These are phyloP conservation scores for Paramisgurnus dabryanus DNA, from an alignment of 2,113 vertebrate species.

Conservation along the genomic window DNA sequence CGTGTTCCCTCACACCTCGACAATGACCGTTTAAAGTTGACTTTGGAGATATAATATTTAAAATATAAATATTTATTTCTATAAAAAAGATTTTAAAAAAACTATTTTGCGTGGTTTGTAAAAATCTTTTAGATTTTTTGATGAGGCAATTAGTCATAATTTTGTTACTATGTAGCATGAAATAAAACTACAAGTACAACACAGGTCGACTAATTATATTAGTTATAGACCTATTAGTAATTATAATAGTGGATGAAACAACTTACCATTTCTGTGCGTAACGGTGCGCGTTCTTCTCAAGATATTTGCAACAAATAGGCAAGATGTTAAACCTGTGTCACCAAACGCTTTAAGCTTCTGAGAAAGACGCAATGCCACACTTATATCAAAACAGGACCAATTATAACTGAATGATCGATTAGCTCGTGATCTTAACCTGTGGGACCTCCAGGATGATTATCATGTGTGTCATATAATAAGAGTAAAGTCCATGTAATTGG, in stretches of 20 bases:
- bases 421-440: slow-evolving; percentile 82
- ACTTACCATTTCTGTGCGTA: slow-evolving; percentile 67
- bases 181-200: too few relatives aligned
- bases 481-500: slow-evolving; percentile 92
- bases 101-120: too few relatives aligned
- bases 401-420: slow-evolving; percentile 84
- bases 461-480: slow-evolving; percentile 84
- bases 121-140: too few relatives aligned
- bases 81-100: too few relatives aligned
- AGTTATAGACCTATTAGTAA: too few relatives aligned
- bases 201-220: too few relatives aligned
- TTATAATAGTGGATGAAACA: too few relatives aligned
- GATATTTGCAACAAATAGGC: too few relatives aligned
- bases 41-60: neutral
- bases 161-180: too few relatives aligned
- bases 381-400: slow-evolving; percentile 59
- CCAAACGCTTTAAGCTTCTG: slow-evolving; percentile 10
- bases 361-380: slow-evolving; percentile 67
- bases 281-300: neutral
- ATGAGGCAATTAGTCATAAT: too few relatives aligned
- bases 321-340: slow-evolving; percentile 34
- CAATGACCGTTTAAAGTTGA: neutral
- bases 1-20: neutral
- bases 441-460: slow-evolving; percentile 80
- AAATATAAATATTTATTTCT: slow-evolving; percentile 1